Conservation (phyloP, 2,113 vertebrate genomes). For the Takifugu bimaculatus region DNA sequence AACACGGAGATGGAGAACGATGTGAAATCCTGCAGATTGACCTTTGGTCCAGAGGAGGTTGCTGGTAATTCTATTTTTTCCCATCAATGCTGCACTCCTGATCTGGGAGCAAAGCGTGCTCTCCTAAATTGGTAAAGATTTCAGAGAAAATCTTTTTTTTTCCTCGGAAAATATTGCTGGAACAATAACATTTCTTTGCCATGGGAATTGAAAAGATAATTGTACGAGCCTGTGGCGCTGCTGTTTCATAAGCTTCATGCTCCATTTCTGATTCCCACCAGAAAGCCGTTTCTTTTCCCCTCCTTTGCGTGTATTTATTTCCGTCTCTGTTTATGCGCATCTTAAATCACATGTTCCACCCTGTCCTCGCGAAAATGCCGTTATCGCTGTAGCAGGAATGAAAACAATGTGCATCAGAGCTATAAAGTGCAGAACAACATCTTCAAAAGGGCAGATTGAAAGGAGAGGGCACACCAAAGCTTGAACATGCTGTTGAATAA, state of each 20-base stretch:
- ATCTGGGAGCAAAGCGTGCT: slow-evolving; percentile 50
- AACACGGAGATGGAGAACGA: too few species aligned
- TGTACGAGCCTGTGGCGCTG: slow-evolving; percentile 63
- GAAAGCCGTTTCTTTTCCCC: slow-evolving; percentile 44
- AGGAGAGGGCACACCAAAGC: slow-evolving; percentile 59
- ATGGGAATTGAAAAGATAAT: slow-evolving; percentile 69
- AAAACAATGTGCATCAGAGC: slow-evolving; percentile 50
- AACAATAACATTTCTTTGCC: slow-evolving; percentile 61
- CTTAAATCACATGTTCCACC: slow-evolving; percentile 45
- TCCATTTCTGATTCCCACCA: slow-evolving; percentile 63
- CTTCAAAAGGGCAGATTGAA: slow-evolving; percentile 67
- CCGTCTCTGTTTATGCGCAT: slow-evolving; percentile 55
- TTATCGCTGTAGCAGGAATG: slow-evolving; percentile 45
- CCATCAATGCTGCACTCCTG: slow-evolving; percentile 13
- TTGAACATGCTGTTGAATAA: slow-evolving; percentile 72
- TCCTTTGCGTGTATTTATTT: slow-evolving; percentile 60
- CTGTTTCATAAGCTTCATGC: slow-evolving; percentile 63
- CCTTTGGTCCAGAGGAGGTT: slow-evolving; percentile 9
- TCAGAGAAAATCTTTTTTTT: slow-evolving; percentile 37
- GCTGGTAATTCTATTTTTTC: not conserved
- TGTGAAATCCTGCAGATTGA: slow-evolving; percentile 4
- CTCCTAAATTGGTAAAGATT: slow-evolving; percentile 57
- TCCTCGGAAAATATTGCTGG: slow-evolving; percentile 48
- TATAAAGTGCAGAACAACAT: slow-evolving; percentile 59
- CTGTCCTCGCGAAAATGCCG: slow-evolving; percentile 55